These are phyloP conservation scores for Drosophila emarginata DNA, from an alignment of 2,888 invertebrate genomes.

Conservation along the genomic window DNA sequence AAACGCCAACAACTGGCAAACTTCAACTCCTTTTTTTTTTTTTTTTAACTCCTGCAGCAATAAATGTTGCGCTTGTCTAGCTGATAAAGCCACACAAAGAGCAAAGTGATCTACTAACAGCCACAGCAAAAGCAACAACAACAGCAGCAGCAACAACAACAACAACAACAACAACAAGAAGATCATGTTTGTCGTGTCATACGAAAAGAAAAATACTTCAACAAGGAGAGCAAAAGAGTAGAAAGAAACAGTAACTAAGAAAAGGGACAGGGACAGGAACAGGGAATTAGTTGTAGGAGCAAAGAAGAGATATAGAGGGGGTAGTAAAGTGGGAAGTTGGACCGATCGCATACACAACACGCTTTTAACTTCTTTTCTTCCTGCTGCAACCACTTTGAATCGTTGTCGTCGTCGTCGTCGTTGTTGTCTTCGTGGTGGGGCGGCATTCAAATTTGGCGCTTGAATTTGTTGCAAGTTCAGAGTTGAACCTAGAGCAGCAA, in stretches of 20 bases:
- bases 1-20: constrained; percentile 11
- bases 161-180: constrained; percentile 58
- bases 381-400: constrained; percentile 10
- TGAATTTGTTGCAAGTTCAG: constrained; percentile 77
- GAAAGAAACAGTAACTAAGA: constrained; percentile 3
- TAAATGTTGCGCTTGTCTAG: constrained; percentile 72
- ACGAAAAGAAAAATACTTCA: constrained; percentile 72
- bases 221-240: constrained; percentile 20
- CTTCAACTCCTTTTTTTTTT: constrained; percentile 63
- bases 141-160: constrained; percentile 57
- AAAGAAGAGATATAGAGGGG: not conserved
- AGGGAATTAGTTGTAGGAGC: not conserved
- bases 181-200: constrained; percentile 78
- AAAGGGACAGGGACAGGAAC: not conserved
- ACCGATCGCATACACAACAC: constrained; percentile 64
- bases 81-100: constrained; percentile 78
- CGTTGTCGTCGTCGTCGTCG: constrained; percentile 24
- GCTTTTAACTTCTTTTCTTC: constrained; percentile 30
- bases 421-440: constrained; percentile 68
- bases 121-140: constrained; percentile 47
- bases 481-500: constrained; percentile 61
- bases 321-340: constrained; percentile 13
- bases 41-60: constrained; percentile 70
- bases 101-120: constrained; percentile 75
- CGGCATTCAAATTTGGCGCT: constrained; percentile 77